Evolutionary conservation across 2,888 invertebrate species (phyloP), one percentile per base, ranked within the genome.

Genomic region (Diplolepis rosae): DNA sequence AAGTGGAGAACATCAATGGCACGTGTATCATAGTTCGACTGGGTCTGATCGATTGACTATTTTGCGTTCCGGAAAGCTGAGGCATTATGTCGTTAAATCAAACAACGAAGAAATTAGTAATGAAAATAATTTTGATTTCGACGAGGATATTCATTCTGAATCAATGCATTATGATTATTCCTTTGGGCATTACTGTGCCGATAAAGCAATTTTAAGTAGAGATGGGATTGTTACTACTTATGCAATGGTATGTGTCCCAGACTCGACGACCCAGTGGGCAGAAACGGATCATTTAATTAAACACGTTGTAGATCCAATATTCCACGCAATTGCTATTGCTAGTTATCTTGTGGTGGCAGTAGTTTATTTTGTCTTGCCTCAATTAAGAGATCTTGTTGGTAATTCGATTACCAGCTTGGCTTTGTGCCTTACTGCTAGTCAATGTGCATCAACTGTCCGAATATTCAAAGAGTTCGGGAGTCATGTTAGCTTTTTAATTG

Each of bases 351-450:
- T 93, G 13, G 92, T 95, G 42, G 94, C 95, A 4, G 92, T 95
- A 54, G 92, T 95, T 74, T 96, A 96, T 85, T 96, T 96, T 88
- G 93, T 96, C 45, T 89, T 96, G 84, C 95, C 96, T 13, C 95
- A 95, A 66, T 89, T 96, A 69, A 90, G 95, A 84, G 95, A 96
- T 89, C 90, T 96, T 65, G 93, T 95, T 39, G 96, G 96, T 2
- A 96, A 96, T 86, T 95, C 96, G 77, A 92, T 96, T 72, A 95
- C 95, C 1, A 95, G 95, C 56, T 93, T 96, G 84, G 93, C 93
- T 70, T 85, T 95, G 51, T 96, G 96, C 83, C 90, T 96, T 78
- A 93, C 95, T 82, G 89, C 94, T 4, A 93, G 93, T 79, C 95
- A 96, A 88, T 93, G 93, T 6, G 95, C 95, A 7, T 94, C 95